Evolutionary conservation across 2,113 vertebrate species (phyloP).

Genomic region (Silurus asotus): DNA sequence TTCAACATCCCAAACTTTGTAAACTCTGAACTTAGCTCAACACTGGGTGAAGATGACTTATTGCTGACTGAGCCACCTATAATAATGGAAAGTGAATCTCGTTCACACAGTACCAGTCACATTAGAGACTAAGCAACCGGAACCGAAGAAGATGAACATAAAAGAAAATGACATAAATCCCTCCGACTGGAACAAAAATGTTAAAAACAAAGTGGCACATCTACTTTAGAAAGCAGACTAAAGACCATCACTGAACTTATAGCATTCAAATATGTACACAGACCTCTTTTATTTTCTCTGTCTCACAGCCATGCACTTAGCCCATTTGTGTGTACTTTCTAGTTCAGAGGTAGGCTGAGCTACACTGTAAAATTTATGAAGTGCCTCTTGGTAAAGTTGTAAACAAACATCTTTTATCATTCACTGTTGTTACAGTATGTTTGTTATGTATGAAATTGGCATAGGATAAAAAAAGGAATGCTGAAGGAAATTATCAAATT

Average conservation of each 20-base stretch:
- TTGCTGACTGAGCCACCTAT: conserved; percentile 77
- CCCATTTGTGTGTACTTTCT: not conserved
- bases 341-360: not conserved
- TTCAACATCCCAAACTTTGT: conserved; percentile 86
- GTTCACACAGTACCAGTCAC: conserved; percentile 27
- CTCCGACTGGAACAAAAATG: not conserved
- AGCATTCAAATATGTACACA: not conserved
- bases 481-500: not conserved
- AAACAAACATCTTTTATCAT: not conserved
- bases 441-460: too few relatives aligned
- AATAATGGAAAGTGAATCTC: conserved; percentile 73
- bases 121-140: conserved; percentile 33
- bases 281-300: not conserved
- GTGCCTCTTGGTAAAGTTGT: too few relatives aligned
- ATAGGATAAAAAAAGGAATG: not conserved
- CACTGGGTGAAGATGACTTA: conserved; percentile 79
- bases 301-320: not conserved
- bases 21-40: conserved; percentile 78
- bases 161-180: not conserved
- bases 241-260: not conserved
- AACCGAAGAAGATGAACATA: not conserved
- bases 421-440: not conserved
- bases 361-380: not conserved
- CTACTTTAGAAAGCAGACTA: not conserved
- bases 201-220: not conserved